Base-by-base conservation (phyloP, 2,888 invertebrate genomes). In the Agrotis segetum region DNA sequence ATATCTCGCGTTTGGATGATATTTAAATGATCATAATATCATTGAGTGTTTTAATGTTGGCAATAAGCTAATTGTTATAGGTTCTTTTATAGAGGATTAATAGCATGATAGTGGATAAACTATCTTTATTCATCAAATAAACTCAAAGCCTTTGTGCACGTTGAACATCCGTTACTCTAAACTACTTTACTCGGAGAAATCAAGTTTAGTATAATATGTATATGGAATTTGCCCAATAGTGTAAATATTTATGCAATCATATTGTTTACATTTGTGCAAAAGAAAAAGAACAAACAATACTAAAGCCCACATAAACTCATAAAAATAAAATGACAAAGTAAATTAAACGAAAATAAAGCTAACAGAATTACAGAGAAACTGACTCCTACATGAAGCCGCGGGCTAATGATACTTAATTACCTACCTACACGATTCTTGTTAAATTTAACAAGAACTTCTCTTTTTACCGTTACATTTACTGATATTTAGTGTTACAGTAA, bases 321-420 rank as follows among this genome's bases (percentile, higher is more conserved):
- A 11, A 29, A 62, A 58, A 29, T 19, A 13, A 46, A 65, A 46
- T 7, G 62, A n/a, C 40, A 67, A 67, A 24, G 24, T 50, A 60
- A 21, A 59, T 60, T 6, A 24, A 46, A 60, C n/a, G n/a, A 56
- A 13, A 62, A 62, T 19, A 62, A 64, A 53, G 53, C 29, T 53
- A 67, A 46, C 64, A 19, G 17, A 29, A 67, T 67, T 44, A 24
- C 50, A n/a, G 16, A 17, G 14, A 11, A 16, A 29, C 4, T 40
- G 5, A 17, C 47, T 14, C 64, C 68, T 56, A 49, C 56, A 14
- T n/a, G 40, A n/a, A 1, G 65, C 65, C 65, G 34, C 47, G 40
- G 49, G 65, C 65, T 14, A 55, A 65, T 69, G 40, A 65, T 40
- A 21, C 55, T 40, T 49, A 65, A 56, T 56, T 34, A 56, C 34